Base-by-base conservation (phyloP, 2,888 invertebrate genomes). In the Coelinius sp. region DNA sequence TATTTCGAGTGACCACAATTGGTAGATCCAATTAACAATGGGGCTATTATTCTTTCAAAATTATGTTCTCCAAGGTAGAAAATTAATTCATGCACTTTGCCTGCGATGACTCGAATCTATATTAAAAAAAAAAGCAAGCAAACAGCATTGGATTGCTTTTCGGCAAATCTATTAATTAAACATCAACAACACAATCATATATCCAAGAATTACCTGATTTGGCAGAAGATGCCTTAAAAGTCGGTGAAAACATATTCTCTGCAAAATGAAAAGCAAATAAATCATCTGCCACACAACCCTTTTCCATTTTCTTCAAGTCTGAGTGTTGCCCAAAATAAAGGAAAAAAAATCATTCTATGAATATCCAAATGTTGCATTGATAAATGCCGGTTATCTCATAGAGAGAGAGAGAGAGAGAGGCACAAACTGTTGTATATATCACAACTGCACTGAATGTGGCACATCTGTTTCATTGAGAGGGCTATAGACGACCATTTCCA, bases 211-310 rank as follows among this genome's bases (percentile, higher is more conserved):
- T 93, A 93, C 93, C 93, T 92, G 93, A 90, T 80, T 91, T 91
- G 76, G 92, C 90, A 82, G 94, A 92, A 85, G 92, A 93, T 82
- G 95, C 95, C 90, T 94, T 95, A 90, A 95, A 95, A 87, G 92
- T 94, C 80, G 95, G 95, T 80, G 92, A 91, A 86, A 93, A 91
- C 92, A 93, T 93, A 88, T 91, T 90, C 88, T 92, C 92, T 92
- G 92, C 79, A 78, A 78, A 75, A 7, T 20, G 25, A 71, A 24
- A 68, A 59, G 27, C 20, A 31, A 38, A 66, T 49, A 6, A 66
- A 52, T 35, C 22, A 31, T 27, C 22, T 35, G 17, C n/a, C 27
- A 66, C 24, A 44, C 6, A n/a, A 4, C 25, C 17, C 14, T 20
- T n/a, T 12, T 14, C n/a, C n/a, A 6, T 27, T 31, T 25, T 25